These are phyloP conservation scores for Ammodramus savannarum DNA, from an alignment of 2,113 vertebrate genomes.

Conservation along the genomic window DNA sequence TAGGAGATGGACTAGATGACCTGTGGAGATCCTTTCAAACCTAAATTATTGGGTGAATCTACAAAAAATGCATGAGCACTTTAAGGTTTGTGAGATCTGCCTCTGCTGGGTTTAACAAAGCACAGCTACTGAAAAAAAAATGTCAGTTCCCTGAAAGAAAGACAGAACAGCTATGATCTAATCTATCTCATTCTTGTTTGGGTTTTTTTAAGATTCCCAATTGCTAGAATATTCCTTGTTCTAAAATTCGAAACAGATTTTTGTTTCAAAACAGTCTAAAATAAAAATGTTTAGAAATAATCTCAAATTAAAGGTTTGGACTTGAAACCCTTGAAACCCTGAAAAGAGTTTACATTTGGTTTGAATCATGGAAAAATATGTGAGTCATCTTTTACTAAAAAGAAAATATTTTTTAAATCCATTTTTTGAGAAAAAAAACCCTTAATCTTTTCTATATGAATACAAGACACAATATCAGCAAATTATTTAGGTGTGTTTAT, in stretches of 20 bases:
- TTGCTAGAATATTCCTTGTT: not conserved
- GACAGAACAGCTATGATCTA: not conserved
- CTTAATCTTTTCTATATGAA: not conserved
- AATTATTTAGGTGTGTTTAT: not conserved
- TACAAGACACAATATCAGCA: not conserved
- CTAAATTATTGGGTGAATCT: not conserved
- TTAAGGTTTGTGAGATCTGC: not conserved
- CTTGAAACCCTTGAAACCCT: not conserved
- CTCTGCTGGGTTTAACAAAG: not conserved
- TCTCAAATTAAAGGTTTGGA: not conserved
- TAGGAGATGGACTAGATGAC: not conserved
- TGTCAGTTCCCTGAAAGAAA: not conserved
- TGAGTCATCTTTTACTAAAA: not conserved
- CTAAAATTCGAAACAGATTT: not conserved
- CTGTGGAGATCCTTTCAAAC: not conserved
- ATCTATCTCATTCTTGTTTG: not conserved
- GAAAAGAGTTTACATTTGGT: not conserved
- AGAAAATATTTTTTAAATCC: rapidly evolving
- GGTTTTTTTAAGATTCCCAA: not conserved
- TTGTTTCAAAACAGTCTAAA: not conserved
- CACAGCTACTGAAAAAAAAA: not conserved
- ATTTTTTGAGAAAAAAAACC: not conserved
- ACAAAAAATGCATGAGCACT: not conserved
- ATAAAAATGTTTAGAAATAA: not conserved
- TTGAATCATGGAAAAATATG: not conserved